phyloP scores from a whole-genome alignment of 2,113 vertebrate species.

The Benitochromis conjunctus region DNA sequence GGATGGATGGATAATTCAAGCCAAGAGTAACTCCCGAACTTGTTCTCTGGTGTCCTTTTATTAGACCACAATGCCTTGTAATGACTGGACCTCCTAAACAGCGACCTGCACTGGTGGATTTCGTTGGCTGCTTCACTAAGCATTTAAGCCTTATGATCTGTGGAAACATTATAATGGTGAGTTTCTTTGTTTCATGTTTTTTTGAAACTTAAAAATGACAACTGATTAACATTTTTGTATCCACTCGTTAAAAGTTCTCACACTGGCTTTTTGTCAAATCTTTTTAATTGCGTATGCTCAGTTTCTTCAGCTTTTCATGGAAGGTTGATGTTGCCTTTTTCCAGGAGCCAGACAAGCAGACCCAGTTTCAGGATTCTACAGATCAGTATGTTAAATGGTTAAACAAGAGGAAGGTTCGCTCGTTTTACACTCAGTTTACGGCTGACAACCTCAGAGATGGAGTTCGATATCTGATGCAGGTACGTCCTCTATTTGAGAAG shows the following conservation, averaged over 20 bases:
- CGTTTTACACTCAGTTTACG: slow-evolving; percentile 68
- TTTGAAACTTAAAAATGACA: background rate
- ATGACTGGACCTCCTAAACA: slow-evolving; percentile 72
- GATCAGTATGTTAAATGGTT: slow-evolving; percentile 67
- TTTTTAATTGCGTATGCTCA: background rate
- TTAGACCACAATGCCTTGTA: slow-evolving; percentile 76
- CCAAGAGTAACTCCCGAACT: accelerated
- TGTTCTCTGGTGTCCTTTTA: background rate
- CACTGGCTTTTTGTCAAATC: accelerated
- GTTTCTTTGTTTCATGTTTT: background rate
- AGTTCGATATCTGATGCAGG: slow-evolving; percentile 70
- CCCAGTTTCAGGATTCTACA: background rate
- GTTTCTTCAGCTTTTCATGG: background rate
- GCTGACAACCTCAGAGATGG: slow-evolving; percentile 59
- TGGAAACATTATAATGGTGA: slow-evolving; percentile 72
- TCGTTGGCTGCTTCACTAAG: slow-evolving; percentile 75
- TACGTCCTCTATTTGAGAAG: slow-evolving; percentile 11
- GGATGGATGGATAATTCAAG: background rate
- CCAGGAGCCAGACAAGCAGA: slow-evolving; percentile 46
- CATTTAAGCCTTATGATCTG: slow-evolving; percentile 78
- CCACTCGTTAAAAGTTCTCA: background rate
- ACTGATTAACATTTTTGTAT: background rate
- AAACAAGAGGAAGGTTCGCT: slow-evolving; percentile 68
- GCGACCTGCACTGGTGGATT: slow-evolving; percentile 76
- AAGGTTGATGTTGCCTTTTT: background rate